Conservation (phyloP, 2,113 vertebrate species). For the Epinephelus moara region DNA sequence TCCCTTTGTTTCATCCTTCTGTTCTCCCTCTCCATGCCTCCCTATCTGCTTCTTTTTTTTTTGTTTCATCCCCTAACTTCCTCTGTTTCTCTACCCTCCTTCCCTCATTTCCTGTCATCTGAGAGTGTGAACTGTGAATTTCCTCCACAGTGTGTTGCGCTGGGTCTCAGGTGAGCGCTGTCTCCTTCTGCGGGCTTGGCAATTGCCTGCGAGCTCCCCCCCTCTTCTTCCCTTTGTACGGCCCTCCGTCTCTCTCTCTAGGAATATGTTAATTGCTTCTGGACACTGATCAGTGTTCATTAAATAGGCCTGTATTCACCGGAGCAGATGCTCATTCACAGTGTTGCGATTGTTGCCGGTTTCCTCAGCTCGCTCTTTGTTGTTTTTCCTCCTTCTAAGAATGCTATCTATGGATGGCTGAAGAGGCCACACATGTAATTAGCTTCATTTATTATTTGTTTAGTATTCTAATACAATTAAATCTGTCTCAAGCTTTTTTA, state of each 20-base stretch:
- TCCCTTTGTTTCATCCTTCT: slow-evolving; percentile 66
- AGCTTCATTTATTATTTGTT: slow-evolving; percentile 20
- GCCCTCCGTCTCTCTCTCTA: slow-evolving; percentile 34
- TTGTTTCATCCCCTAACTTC: slow-evolving; percentile 33
- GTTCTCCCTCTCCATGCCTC: slow-evolving; percentile 29
- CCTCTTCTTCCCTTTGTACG: slow-evolving; percentile 44
- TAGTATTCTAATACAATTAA: not conserved
- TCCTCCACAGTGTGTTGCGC: slow-evolving; percentile 27
- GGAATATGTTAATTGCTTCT: slow-evolving; percentile 78
- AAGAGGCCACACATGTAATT: slow-evolving; percentile 35
- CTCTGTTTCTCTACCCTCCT: slow-evolving; percentile 1
- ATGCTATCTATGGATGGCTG: not conserved
- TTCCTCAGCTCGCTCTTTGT: slow-evolving; percentile 26
- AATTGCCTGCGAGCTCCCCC: slow-evolving; percentile 30
- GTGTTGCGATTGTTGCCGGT: slow-evolving; percentile 16
- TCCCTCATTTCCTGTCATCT: slow-evolving; percentile 57
- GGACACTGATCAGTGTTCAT: slow-evolving; percentile 76
- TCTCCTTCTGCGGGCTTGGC: slow-evolving; percentile 66
- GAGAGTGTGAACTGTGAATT: slow-evolving; percentile 58
- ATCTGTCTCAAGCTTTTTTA: not conserved
- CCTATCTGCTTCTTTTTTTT: slow-evolving; percentile 35
- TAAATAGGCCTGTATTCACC: slow-evolving; percentile 56
- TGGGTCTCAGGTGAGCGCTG: slow-evolving; percentile 69
- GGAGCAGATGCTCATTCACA: slow-evolving; percentile 71
- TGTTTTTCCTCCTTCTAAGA: not conserved